These are phyloP conservation scores for Spatula versicolor DNA, from an alignment of 2,797 vertebrate genomes.

Conservation along the genomic window DNA sequence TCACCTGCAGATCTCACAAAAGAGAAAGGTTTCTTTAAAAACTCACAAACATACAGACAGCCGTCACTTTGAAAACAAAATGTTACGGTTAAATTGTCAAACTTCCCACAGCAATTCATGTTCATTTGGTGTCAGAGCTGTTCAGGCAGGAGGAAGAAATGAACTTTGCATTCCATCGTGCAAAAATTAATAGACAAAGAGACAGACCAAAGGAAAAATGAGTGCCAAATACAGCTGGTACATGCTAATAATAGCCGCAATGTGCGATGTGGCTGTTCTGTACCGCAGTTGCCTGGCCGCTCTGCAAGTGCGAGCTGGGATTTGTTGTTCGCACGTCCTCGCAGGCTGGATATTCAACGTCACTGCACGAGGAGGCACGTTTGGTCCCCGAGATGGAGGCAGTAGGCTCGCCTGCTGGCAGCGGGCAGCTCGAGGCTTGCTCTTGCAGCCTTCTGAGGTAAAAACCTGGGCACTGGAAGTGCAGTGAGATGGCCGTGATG, in stretches of 20 bases:
- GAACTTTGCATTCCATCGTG: not conserved
- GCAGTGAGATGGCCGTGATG: not conserved
- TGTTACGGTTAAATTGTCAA: not conserved
- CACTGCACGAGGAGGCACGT: not conserved
- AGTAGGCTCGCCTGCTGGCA: not conserved
- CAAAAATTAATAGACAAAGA: slow-evolving; percentile 11
- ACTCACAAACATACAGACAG: not conserved
- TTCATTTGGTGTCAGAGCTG: not conserved
- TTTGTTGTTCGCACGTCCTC: slow-evolving; percentile 1
- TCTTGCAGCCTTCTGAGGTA: not conserved
- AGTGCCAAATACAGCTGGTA: not conserved
- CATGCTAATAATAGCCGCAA: slow-evolving; percentile 12
- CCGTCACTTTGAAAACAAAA: slow-evolving; percentile 28
- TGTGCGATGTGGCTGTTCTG: slow-evolving; percentile 36
- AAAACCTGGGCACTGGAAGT: not conserved
- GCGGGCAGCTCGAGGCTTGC: not conserved
- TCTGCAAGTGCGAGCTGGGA: not conserved
- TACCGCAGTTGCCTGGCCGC: not conserved
- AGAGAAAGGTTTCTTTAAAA: not conserved
- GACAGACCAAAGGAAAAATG: not conserved
- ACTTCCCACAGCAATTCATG: not conserved
- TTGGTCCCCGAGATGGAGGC: not conserved
- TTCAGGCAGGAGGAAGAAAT: not conserved
- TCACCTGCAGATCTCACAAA: slow-evolving; percentile 41
- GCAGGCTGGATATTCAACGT: not conserved